These are phyloP conservation scores for Protonibea diacanthus DNA, from an alignment of 2,797 vertebrate species.

Conservation along the genomic window DNA sequence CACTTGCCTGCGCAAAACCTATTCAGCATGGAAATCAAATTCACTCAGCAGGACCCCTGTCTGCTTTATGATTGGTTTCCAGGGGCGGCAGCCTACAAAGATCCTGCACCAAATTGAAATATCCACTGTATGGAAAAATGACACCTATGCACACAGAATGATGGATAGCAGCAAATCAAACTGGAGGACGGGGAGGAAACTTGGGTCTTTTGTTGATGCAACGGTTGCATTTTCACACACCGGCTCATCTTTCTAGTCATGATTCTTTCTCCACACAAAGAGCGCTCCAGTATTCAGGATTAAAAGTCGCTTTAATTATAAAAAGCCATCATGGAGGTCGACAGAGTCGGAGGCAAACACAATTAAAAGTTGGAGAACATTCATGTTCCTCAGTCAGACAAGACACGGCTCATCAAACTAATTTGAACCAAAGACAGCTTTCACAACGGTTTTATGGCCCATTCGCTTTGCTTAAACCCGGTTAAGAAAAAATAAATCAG, in stretches of 20 bases:
- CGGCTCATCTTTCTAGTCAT: slow-evolving; percentile 21
- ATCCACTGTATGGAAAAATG: slow-evolving; percentile 32
- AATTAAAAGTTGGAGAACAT: slow-evolving; percentile 57
- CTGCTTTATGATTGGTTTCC: slow-evolving; percentile 58
- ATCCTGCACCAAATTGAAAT: slow-evolving; percentile 56
- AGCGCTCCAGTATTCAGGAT: slow-evolving; percentile 29
- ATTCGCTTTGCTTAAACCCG: slow-evolving; percentile 40
- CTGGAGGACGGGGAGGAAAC: slow-evolving; percentile 4
- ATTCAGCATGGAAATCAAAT: slow-evolving; percentile 60
- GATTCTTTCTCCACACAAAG: slow-evolving; percentile 12
- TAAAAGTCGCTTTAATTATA: slow-evolving; percentile 56
- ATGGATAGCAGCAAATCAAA: slow-evolving; percentile 48
- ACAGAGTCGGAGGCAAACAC: slow-evolving; percentile 47
- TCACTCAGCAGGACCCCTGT: slow-evolving; percentile 50
- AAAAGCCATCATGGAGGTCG: slow-evolving; percentile 40
- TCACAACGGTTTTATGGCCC: slow-evolving; percentile 28
- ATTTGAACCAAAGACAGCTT: slow-evolving; percentile 44
- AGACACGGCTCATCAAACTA: slow-evolving; percentile 52
- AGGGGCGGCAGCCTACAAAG: slow-evolving; percentile 49
- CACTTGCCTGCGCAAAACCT: slow-evolving; percentile 49
- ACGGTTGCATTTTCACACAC: slow-evolving; percentile 16
- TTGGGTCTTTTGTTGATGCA: slow-evolving; percentile 26
- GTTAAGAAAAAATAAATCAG: slow-evolving; percentile 36
- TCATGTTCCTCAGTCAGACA: slow-evolving; percentile 40
- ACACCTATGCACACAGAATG: slow-evolving; percentile 45